Evolutionary conservation across 2,113 vertebrate genomes (phyloP).

Genomic region (Nannospalax galili): DNA sequence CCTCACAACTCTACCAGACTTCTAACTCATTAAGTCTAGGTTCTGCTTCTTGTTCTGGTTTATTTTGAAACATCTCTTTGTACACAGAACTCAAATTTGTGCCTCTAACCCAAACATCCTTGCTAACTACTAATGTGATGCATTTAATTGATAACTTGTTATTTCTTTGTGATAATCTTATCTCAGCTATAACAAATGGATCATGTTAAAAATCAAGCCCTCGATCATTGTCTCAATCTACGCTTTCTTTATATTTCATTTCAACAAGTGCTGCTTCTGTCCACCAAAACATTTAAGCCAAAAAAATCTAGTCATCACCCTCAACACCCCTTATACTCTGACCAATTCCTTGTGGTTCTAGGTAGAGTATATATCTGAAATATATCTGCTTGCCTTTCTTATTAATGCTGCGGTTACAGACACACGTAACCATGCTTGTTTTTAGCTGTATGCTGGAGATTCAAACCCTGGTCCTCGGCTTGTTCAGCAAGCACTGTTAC

Average conservation of each 20-base stretch:
- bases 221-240: neutral
- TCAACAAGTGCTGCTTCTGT: constrained; percentile 6
- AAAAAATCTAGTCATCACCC: neutral
- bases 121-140: neutral
- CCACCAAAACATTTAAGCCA: neutral
- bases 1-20: neutral
- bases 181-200: neutral
- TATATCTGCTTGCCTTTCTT: neutral
- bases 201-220: constrained; percentile 7
- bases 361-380: neutral
- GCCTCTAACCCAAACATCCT: neutral
- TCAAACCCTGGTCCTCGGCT: neutral
- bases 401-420: neutral
- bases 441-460: neutral
- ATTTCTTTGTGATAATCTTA: neutral
- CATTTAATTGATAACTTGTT: constrained; percentile 7
- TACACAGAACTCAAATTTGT: neutral
- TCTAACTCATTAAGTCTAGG: neutral
- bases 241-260: neutral
- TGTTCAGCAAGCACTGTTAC: neutral
- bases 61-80: constrained; percentile 34
- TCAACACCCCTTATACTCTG: neutral
- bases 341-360: neutral
- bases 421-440: neutral
- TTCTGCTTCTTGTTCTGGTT: constrained; percentile 22